Base-by-base conservation (phyloP, 2,797 vertebrate genomes). In the Sebastes oblongus region DNA sequence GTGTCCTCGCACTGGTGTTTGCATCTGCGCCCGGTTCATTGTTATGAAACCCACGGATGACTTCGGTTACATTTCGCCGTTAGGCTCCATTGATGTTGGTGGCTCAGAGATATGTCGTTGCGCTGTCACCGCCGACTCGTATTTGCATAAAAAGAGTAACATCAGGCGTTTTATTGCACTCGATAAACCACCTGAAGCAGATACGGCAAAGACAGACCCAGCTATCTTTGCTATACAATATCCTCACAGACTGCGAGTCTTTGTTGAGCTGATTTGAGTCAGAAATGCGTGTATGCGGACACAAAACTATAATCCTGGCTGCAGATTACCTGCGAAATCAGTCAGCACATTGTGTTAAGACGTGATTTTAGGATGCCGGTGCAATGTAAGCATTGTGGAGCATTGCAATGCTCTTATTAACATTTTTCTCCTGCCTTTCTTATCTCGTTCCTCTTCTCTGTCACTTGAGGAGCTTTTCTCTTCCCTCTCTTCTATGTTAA, bases 61-160 rank as follows among this genome's bases (percentile, higher is more conserved):
- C 80, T 80, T 79, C 54, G 72, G 79, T 86, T 77, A 81, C 66
- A 71, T 92, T 85, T 89, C 69, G 81, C 86, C 2, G 73, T 88
- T 81, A 77, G 62, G 78, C 75, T 71, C 65, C 62, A 1, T 54
- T 20, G 80, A 81, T 46, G 86, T 84, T 85, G 77, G 75, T 22
- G 70, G 62, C 84, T 85, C 67, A 34, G 67, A 82, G 77, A 90
- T 87, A 78, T 84, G 86, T 91, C 86, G 88, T 72, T 62, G 77
- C 22, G 82, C 81, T 88, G 86, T 88, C 88, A 86, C 73, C 8
- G 8, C 70, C 65, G 66, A 79, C 74, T 66, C 34, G 4, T 71
- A 86, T 92, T 92, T 89, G 80, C 86, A 90, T 81, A 78, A 88
- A 85, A 85, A 77, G 72, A 86, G 86, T 62, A 80, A 86, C 88